Evolutionary conservation across 2,888 invertebrate genomes (phyloP).

Genomic region (Metacarcinus magister): DNA sequence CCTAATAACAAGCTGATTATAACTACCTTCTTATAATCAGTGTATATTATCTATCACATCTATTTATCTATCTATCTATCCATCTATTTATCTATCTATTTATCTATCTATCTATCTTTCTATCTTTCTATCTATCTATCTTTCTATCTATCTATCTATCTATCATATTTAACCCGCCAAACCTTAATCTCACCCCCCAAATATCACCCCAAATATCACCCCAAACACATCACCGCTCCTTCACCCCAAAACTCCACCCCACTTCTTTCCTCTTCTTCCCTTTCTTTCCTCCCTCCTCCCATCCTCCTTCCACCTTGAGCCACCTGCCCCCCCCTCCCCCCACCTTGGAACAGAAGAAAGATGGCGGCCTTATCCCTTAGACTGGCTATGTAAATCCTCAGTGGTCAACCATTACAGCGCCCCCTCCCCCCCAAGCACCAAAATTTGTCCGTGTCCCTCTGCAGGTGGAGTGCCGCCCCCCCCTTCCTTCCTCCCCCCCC

Average conservation of each 20-base stretch:
- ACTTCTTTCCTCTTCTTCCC: background rate
- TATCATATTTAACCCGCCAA: background rate
- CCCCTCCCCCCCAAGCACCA: background rate
- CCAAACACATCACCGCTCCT: too few relatives aligned
- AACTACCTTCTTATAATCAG: too few relatives aligned
- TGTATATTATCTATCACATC: too few relatives aligned
- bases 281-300: background rate
- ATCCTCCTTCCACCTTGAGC: background rate
- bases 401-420: background rate
- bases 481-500: background rate
- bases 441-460: background rate
- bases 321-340: background rate
- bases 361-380: background rate
- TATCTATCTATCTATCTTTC: too few relatives aligned
- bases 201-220: too few relatives aligned
- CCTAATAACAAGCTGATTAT: too few relatives aligned
- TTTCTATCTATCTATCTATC: background rate
- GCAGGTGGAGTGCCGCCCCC: background rate
- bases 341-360: background rate
- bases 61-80: too few relatives aligned
- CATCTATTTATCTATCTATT: too few relatives aligned
- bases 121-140: background rate
- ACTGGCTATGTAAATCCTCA: slow-evolving; percentile 39
- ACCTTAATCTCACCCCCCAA: background rate
- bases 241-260: background rate